phyloP scores from a whole-genome alignment of 2,888 invertebrate species.

The Ophonus ardosiacus region DNA sequence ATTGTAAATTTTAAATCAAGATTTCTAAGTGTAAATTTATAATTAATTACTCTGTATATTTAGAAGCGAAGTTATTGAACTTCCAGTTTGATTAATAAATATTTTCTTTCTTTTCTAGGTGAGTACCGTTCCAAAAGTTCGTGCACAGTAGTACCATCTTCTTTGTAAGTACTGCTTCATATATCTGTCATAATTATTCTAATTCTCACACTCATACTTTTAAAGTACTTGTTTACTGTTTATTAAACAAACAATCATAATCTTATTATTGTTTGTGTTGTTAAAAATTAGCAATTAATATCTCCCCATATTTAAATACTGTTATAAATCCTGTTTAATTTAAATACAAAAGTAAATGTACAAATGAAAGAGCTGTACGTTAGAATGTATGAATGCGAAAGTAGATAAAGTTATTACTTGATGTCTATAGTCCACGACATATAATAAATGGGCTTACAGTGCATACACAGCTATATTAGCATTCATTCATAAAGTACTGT shows the following conservation, averaged over 20 bases:
- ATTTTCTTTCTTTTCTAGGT: slow-evolving; percentile 21
- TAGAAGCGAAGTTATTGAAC: no score
- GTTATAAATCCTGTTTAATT: slow-evolving; percentile 28
- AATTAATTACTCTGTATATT: no score
- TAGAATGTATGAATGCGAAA: slow-evolving; percentile 48
- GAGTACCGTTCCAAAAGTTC: neutral
- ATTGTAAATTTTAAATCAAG: no score
- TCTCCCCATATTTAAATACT: slow-evolving; percentile 9
- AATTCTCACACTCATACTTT: slow-evolving; percentile 1
- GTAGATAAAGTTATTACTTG: slow-evolving; percentile 51
- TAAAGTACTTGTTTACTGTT: neutral
- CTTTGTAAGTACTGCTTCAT: slow-evolving; percentile 2
- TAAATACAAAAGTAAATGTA: slow-evolving; percentile 47
- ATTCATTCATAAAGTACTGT: slow-evolving; percentile 63
- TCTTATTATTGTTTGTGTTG: slow-evolving; percentile 8
- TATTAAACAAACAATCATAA: neutral
- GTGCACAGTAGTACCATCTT: neutral
- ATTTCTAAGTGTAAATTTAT: no score
- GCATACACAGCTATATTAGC: slow-evolving; percentile 59
- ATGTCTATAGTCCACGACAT: slow-evolving; percentile 56
- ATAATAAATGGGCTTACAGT: slow-evolving; percentile 49
- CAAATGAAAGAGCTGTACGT: slow-evolving; percentile 19
- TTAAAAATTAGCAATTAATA: slow-evolving; percentile 2
- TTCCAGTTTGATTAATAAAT: neutral
- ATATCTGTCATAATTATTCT: neutral